Evolutionary conservation across 2,113 vertebrate species (phyloP).

Genomic region (Heliornis fulica): DNA sequence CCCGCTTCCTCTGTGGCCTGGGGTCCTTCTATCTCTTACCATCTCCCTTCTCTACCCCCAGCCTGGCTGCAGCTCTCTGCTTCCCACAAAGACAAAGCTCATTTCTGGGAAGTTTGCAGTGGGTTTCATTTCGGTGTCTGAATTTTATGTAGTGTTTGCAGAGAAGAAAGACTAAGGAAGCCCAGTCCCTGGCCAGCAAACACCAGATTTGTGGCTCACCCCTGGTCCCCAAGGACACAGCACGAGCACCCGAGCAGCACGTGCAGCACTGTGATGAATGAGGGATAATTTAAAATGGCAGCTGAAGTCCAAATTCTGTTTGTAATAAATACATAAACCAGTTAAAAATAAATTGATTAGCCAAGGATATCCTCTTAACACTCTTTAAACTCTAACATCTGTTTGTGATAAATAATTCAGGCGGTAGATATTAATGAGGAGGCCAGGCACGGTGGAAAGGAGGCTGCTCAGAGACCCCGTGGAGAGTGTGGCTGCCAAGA

Average conservation of each 20-base stretch:
- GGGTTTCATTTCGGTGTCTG: fast-evolving
- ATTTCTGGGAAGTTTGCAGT: background rate
- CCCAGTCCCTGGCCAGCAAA: background rate
- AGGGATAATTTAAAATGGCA: background rate
- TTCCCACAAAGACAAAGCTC: background rate
- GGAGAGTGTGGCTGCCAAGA: background rate
- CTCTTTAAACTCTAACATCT: constrained; percentile 69
- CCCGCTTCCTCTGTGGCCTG: background rate
- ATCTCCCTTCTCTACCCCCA: background rate
- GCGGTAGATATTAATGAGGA: constrained; percentile 47
- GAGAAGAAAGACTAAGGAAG: background rate
- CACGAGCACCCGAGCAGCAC: background rate
- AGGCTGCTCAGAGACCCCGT: background rate
- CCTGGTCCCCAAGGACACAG: background rate
- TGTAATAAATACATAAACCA: constrained; percentile 37
- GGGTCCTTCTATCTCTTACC: background rate
- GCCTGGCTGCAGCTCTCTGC: background rate
- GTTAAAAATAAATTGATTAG: constrained; percentile 69
- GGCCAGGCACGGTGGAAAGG: background rate
- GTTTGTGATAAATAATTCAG: constrained; percentile 68
- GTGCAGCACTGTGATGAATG: background rate
- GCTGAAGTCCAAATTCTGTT: constrained; percentile 19
- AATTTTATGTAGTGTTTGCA: background rate
- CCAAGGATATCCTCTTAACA: constrained; percentile 48
- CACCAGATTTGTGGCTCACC: background rate